phyloP scores from a whole-genome alignment of 2,888 invertebrate species.

The Amphiduros pacificus region DNA sequence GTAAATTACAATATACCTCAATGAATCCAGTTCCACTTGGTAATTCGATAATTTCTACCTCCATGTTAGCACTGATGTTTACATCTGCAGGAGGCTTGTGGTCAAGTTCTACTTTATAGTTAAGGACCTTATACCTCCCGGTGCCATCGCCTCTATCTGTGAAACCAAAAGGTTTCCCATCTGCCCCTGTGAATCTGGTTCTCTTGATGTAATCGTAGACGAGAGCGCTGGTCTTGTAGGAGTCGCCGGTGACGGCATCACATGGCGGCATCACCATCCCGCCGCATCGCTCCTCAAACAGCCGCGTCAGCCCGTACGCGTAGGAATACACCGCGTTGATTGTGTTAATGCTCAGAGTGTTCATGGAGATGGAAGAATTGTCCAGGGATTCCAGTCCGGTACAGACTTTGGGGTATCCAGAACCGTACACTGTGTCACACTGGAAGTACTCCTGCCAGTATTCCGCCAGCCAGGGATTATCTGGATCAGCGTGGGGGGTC shows the following conservation, averaged over 20 bases:
- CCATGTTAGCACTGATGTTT: no score
- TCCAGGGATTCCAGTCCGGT: constrained; percentile 10
- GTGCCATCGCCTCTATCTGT: constrained; percentile 3
- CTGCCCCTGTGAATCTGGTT: constrained; percentile 8
- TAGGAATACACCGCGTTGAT: constrained; percentile 43
- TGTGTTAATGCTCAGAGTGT: constrained; percentile 33
- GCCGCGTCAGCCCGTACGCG: constrained; percentile 34
- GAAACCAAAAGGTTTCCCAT: constrained; percentile 9
- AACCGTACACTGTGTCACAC: constrained; percentile 39
- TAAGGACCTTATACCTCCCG: constrained; percentile 4
- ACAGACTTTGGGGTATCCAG: constrained; percentile 30
- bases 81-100: no score
- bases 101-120: constrained; percentile 12
- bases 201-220: constrained; percentile 16
- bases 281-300: constrained; percentile 34
- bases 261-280: constrained; percentile 14
- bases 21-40: no score
- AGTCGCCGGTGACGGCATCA: neutral
- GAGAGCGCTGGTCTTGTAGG: neutral
- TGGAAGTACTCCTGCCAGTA: constrained; percentile 43
- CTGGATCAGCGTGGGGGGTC: constrained; percentile 22
- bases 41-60: no score
- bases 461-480: constrained; percentile 45
- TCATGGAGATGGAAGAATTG: neutral
- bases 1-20: no score